Base-by-base conservation (phyloP, 1,140 invertebrate genomes). In the Drosophila carrolli region DNA sequence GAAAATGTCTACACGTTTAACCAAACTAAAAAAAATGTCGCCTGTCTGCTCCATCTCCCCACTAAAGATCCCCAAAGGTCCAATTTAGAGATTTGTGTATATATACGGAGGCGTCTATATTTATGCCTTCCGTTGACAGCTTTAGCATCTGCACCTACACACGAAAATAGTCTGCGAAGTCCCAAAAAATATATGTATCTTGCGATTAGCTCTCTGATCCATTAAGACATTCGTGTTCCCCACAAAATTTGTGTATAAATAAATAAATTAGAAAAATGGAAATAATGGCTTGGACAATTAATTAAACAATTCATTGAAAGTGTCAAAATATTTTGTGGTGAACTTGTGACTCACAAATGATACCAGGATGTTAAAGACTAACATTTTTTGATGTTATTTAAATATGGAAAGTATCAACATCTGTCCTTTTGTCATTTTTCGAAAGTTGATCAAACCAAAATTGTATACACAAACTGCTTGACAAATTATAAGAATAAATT, bases 231-330 rank as follows among this genome's bases (percentile, higher is more conserved):
- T 35, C 32, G 48, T 23, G 35, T 71, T 40, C 13, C 37, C 47
- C 35, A 6, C 13, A 29, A 53, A 35, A 55, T 54, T 46, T 46
- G 48, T 68, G 35, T 40, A 56, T 57, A 71, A 57, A 71, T 71
- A 71, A 58, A 72, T 72, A 72, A 72, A 72, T 72, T 72, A 41
- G 35, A 13, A 10, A 67, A 47, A 38, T 47, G 35, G 14, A 68
- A 51, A 5, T 16, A 29, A 29, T 13, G 48, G 41, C 27, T 35
- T 10, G 5, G 40, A 10, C 29, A 41, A 84, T 84, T 80, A 73
- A 80, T 84, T 84, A 73, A 80, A 73, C 63, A 84, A 84, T 84
- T 84, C 81, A 84, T 84, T 80, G 19, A 84, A 60, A 62, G 37
- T 84, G 81, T 84, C 81, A 84, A 60, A 79, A 78, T 23, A 71